Base-by-base conservation (phyloP, 2,888 invertebrate species). In the Orchestes rusci region DNA sequence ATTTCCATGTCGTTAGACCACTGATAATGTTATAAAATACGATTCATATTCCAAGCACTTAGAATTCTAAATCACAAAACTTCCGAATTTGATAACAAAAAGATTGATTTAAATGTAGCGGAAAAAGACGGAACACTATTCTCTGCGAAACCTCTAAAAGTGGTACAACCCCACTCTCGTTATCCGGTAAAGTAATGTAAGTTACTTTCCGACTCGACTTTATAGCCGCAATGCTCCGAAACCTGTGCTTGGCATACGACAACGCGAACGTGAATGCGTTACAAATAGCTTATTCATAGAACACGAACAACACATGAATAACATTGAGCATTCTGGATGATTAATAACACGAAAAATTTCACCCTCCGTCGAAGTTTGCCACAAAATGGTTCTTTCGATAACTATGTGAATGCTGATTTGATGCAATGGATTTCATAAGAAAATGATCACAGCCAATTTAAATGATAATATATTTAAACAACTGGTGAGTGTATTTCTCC, bases 281-380 rank as follows among this genome's bases (percentile, higher is more conserved):
- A 65, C 66, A 66, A 67, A 68, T 66, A 62, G 65, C 64, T 64
- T 62, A 65, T 67, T 67, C 66, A 64, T 66, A 66, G 66, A 68
- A 67, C 66, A 66, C 64, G 67, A 66, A 67, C 58, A 59, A 55
- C 56, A 57, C 57, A 57, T 58, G 57, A 55, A 58, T 58, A 57
- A 58, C 54, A 47, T 54, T 53, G 55, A 54, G 51, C 55, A 55
- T 56, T 51, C 50, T 51, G 52, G 47, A 53, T 53, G 54, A 55
- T 56, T 52, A 55, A 56, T 57, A 56, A 53, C 45, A 42, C 43
- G 7, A 47, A 44, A 43, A 44, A 43, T 47, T 50, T 39, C 37
- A 40, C 47, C 50, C 50, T 41, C 44, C 43, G 43, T 40, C 37
- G 43, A 45, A 45, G 38, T 43, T 50, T 50, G 43, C 46, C 50